These are phyloP conservation scores for Aspiorhynchus laticeps DNA, from an alignment of 2,113 vertebrate species.

Conservation along the genomic window DNA sequence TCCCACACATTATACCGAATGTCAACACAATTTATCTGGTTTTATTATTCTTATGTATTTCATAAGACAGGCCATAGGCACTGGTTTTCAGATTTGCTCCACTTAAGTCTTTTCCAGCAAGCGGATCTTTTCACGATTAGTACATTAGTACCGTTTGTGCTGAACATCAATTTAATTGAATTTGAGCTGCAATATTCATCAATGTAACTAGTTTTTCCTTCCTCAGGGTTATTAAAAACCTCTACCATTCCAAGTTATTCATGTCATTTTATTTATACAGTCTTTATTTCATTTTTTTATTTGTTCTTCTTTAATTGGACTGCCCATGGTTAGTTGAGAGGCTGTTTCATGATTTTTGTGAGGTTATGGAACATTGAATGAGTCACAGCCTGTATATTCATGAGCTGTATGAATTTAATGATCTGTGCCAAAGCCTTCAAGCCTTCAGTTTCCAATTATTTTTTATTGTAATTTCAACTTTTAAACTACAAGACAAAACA, in stretches of 20 bases:
- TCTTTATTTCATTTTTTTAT: neutral
- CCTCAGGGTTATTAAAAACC: neutral
- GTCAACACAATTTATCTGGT: neutral
- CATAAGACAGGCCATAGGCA: conserved; percentile 22
- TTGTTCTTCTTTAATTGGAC: neutral
- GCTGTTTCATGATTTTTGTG: neutral
- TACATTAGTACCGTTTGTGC: neutral
- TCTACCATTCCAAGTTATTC: neutral
- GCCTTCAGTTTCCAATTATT: neutral
- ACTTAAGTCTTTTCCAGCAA: conserved; percentile 16
- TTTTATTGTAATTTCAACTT: conserved; percentile 13
- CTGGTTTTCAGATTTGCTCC: conserved; percentile 9
- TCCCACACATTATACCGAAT: conserved; percentile 15
- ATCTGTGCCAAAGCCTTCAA: neutral
- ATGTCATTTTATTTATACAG: neutral
- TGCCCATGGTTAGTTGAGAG: neutral
- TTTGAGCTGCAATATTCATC: neutral
- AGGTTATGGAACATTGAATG: neutral
- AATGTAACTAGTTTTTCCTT: neutral
- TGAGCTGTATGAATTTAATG: neutral
- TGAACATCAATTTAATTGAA: neutral
- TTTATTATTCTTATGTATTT: conserved; percentile 9
- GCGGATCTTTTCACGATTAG: conserved; percentile 6
- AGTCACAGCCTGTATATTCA: neutral
- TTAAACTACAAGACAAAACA: neutral